Conservation (phyloP, 2,113 vertebrate species). For the Excalfactoria chinensis region DNA sequence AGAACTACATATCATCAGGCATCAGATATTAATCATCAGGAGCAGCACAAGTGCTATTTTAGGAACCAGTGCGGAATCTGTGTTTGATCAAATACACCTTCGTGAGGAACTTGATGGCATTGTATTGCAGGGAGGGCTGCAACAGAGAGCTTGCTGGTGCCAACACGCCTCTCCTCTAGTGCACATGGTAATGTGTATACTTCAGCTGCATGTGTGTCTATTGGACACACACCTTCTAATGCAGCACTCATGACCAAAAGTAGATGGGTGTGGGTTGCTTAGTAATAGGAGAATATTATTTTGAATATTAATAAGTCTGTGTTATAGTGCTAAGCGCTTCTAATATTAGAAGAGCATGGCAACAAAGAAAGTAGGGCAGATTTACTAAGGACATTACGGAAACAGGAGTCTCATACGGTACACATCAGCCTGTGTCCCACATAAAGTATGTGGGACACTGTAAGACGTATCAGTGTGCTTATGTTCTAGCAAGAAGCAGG, state of each 20-base stretch:
- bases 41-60: neutral
- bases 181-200: neutral
- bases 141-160: neutral
- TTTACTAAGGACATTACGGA: slow-evolving; percentile 41
- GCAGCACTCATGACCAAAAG: neutral
- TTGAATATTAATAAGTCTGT: slow-evolving; percentile 6
- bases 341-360: slow-evolving; percentile 40
- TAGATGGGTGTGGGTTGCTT: neutral
- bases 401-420: neutral
- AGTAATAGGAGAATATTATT: neutral
- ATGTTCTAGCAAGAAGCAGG: neutral
- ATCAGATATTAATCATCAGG: neutral
- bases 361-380: slow-evolving; percentile 57
- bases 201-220: neutral
- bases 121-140: neutral
- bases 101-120: neutral
- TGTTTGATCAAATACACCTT: neutral
- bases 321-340: neutral
- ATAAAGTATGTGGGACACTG: slow-evolving; percentile 5
- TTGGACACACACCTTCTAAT: neutral
- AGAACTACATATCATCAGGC: neutral
- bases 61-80: neutral
- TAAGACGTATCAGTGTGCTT: neutral
- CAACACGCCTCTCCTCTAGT: neutral
- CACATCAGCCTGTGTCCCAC: neutral